A percentile compares a stretch with the other conserved stretches of the same genome.
Evolutionary conservation across 2,888 invertebrate genomes (phyloP).

Genomic region (Dasypogon diadema): DNA sequence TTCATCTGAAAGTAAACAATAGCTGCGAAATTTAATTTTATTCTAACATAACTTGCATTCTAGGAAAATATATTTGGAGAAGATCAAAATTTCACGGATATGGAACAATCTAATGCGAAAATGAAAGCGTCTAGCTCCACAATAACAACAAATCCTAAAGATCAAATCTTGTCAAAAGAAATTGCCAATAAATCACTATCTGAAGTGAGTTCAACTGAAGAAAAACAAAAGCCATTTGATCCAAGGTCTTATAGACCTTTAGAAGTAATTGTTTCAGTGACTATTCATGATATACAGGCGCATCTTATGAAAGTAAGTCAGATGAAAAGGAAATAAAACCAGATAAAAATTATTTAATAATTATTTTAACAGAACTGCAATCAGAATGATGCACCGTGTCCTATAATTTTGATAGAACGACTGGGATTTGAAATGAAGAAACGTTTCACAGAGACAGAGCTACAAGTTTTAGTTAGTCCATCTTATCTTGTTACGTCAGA

Average conservation of each 20-base stretch:
- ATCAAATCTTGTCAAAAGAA: slow-evolving; percentile 60
- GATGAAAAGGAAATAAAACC: slow-evolving; percentile 62
- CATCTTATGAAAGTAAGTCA: slow-evolving; percentile 74
- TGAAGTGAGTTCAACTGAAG: slow-evolving; percentile 69
- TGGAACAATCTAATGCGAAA: slow-evolving; percentile 76
- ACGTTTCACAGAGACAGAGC: slow-evolving; percentile 87
- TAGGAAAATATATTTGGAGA: slow-evolving; percentile 97
- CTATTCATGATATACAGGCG: slow-evolving; percentile 95
- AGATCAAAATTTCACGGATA: slow-evolving; percentile 93
- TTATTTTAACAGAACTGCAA: slow-evolving; percentile 77
- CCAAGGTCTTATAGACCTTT: slow-evolving; percentile 89
- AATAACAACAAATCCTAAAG: slow-evolving; percentile 67
- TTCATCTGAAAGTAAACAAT: slow-evolving; percentile 79
- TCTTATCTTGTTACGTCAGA: slow-evolving; percentile 85
- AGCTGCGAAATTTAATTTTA: background rate
- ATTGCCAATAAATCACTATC: slow-evolving; percentile 67
- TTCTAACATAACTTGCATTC: slow-evolving; percentile 53
- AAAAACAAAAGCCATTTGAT: slow-evolving; percentile 82
- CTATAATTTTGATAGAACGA: slow-evolving; percentile 87
- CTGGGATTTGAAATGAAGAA: slow-evolving; percentile 99
- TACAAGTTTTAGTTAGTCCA: slow-evolving; percentile 91
- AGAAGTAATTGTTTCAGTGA: slow-evolving; percentile 91
- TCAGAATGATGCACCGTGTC: slow-evolving; percentile 91
- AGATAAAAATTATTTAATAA: background rate
- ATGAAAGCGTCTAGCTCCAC: slow-evolving; percentile 68